These are phyloP conservation scores for Periophthalmus magnuspinnatus DNA, from an alignment of 2,797 vertebrate genomes.

Conservation along the genomic window DNA sequence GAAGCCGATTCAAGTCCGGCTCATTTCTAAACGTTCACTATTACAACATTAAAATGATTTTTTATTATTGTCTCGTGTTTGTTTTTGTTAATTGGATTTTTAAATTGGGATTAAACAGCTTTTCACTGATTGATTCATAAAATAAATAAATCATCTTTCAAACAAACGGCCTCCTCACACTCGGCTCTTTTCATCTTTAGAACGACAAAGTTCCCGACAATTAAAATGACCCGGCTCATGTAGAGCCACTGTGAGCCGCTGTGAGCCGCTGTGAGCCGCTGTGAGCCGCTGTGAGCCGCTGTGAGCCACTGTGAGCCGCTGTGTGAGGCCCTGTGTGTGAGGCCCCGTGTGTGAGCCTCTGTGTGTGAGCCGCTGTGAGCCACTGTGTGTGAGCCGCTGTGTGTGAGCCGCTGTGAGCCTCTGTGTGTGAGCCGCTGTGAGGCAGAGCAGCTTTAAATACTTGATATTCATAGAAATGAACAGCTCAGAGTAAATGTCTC, in stretches of 20 bases:
- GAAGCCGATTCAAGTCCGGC: not conserved
- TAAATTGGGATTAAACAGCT: not conserved
- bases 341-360: constrained; percentile 2
- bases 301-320: no score
- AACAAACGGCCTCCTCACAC: constrained; percentile 2
- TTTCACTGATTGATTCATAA: constrained; percentile 7
- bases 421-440: not conserved
- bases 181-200: constrained; percentile 11
- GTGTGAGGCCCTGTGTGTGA: no score
- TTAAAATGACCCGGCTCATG: constrained; percentile 25
- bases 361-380: constrained; percentile 6
- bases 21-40: not conserved
- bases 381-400: no score
- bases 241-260: constrained; percentile 2
- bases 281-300: not conserved
- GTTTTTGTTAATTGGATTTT: constrained; percentile 9
- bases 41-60: not conserved
- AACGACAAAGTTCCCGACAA: constrained; percentile 21
- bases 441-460: constrained; percentile 14
- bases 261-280: no score
- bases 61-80: not conserved
- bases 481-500: constrained; percentile 5
- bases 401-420: not conserved
- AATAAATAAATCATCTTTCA: constrained; percentile 8
- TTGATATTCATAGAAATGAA: constrained; percentile 18